phyloP scores from a whole-genome alignment of 2,797 vertebrate genomes.

The Channa striata region DNA sequence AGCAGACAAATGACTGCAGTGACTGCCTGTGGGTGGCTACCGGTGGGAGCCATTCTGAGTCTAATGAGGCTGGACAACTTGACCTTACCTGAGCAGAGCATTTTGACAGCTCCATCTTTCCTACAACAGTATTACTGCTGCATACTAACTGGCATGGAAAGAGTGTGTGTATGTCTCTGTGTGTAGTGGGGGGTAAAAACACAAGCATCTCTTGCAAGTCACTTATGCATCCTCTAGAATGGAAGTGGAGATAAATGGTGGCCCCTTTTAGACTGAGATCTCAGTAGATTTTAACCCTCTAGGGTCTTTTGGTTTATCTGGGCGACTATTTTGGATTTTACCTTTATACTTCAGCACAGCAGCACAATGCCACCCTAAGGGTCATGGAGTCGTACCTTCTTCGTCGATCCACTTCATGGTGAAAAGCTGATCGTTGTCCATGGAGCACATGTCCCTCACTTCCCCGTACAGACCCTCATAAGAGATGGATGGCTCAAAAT shows the following conservation, averaged over 20 bases:
- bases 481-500: conserved; percentile 97
- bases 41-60: conserved; percentile 47
- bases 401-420: conserved; percentile 99
- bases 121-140: conserved; percentile 60
- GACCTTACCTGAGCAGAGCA: conserved; percentile 66
- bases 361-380: background rate
- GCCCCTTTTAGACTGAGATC: background rate
- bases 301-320: too few species aligned
- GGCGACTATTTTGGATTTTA: too few species aligned
- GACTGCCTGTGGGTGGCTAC: conserved; percentile 49
- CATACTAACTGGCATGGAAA: conserved; percentile 38
- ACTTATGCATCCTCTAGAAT: background rate
- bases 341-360: too few species aligned
- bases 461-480: conserved; percentile 93
- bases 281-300: too few species aligned
- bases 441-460: conserved; percentile 97
- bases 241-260: background rate
- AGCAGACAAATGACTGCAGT: conserved; percentile 60
- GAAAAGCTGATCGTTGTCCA: conserved; percentile 97
- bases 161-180: background rate
- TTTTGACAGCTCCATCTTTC: conserved; percentile 66
- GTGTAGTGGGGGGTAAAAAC: background rate
- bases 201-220: background rate
- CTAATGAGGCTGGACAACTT: conserved; percentile 70
- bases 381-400: conserved; percentile 86